Percentiles rank a stretch among this genome's conserved stretches.
These are phyloP conservation scores for Heliothis virescens DNA, from an alignment of 1,140 invertebrate species.

Conservation along the genomic window DNA sequence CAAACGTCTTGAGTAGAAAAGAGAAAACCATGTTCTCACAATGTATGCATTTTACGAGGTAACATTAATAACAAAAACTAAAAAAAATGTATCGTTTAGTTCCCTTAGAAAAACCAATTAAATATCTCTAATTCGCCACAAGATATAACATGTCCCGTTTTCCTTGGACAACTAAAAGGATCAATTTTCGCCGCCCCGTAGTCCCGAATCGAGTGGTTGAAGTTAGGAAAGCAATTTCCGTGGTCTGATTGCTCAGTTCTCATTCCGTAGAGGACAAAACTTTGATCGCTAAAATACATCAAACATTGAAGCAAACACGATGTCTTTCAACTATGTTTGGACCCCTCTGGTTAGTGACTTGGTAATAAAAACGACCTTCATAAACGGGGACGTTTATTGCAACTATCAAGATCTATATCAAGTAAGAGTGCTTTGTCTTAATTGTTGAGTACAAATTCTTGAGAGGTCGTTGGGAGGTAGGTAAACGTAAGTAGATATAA, in stretches of 20 bases:
- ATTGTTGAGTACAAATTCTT: not conserved
- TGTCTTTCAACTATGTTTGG: not conserved
- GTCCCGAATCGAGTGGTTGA: not conserved
- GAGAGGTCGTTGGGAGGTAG: not conserved
- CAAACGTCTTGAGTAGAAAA: not conserved
- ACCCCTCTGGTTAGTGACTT: not conserved
- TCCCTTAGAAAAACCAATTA: not conserved
- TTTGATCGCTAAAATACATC: conserved; percentile 5
- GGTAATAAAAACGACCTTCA: conserved; percentile 12
- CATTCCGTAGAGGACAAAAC: not conserved
- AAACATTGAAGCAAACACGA: not conserved
- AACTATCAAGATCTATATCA: conserved; percentile 11
- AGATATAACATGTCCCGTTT: not conserved
- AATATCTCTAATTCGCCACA: not conserved
- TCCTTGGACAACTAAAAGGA: not conserved
- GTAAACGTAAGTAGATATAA: too few relatives aligned
- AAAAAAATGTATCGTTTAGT: not conserved
- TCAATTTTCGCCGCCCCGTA: not conserved
- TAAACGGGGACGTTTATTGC: conserved; percentile 20
- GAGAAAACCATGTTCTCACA: too few relatives aligned
- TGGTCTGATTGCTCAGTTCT: not conserved
- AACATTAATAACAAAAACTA: not conserved
- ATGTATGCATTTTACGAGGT: too few relatives aligned
- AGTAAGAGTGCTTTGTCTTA: not conserved
- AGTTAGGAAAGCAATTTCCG: conserved; percentile 1